phyloP scores from a whole-genome alignment of 2,113 vertebrate genomes.

The Toxostoma redivivum region DNA sequence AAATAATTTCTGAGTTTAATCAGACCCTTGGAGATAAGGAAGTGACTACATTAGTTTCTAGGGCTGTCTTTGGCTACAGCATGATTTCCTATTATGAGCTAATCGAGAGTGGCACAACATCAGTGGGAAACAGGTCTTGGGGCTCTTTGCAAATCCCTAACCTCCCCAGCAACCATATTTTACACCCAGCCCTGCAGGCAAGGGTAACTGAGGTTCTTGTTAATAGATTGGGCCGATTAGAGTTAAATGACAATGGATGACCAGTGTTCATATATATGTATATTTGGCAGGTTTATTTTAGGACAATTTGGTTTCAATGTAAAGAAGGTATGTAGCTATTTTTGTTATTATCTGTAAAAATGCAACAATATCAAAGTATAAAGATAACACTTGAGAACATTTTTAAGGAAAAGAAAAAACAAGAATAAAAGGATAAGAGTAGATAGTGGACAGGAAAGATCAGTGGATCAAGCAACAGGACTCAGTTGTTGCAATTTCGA shows the following conservation, averaged over 20 bases:
- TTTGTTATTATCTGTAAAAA: neutral
- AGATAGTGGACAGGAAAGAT: neutral
- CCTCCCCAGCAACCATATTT: neutral
- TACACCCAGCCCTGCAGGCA: neutral
- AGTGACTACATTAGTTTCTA: neutral
- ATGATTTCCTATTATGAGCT: neutral
- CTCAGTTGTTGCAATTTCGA: neutral
- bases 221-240: neutral
- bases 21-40: slow-evolving; percentile 1
- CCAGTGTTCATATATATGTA: neutral
- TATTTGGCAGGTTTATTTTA: neutral
- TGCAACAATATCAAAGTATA: neutral
- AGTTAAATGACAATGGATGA: neutral
- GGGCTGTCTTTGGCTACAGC: neutral
- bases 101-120: neutral
- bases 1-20: slow-evolving; percentile 30
- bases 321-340: neutral
- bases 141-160: neutral
- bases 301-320: neutral
- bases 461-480: neutral
- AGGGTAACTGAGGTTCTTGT: neutral
- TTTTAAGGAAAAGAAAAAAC: neutral
- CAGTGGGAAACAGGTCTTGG: neutral
- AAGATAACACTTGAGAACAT: neutral
- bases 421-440: neutral